Conservation (phyloP, 1,140 invertebrate species). For the Drosophila asahinai region DNA sequence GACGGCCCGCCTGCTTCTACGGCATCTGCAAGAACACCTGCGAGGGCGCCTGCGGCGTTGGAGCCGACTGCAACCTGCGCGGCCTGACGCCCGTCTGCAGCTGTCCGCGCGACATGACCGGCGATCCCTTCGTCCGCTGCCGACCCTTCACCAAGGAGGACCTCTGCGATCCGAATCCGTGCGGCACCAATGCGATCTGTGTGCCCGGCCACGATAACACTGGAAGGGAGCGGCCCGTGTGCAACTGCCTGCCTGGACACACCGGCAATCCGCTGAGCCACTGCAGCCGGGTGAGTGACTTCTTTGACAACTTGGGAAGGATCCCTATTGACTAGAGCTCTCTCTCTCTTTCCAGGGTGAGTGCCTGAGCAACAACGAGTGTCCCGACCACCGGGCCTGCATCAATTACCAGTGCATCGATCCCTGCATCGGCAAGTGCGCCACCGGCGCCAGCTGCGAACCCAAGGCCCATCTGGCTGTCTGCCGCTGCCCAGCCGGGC, state of each 20-base stretch:
- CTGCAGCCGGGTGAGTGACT: slow-evolving; percentile 87
- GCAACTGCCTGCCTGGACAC: slow-evolving; percentile 91
- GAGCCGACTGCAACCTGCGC: slow-evolving; percentile 89
- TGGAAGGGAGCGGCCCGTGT: slow-evolving; percentile 90
- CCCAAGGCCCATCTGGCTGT: slow-evolving; percentile 90
- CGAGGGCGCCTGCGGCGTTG: slow-evolving; percentile 91
- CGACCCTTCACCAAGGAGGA: slow-evolving; percentile 92
- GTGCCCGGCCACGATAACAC: slow-evolving; percentile 92
- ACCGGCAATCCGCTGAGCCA: slow-evolving; percentile 91
- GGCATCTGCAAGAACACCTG: slow-evolving; percentile 93
- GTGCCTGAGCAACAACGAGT: slow-evolving; percentile 90
- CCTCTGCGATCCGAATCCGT: slow-evolving; percentile 93
- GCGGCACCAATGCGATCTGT: slow-evolving; percentile 93
- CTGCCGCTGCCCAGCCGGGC: slow-evolving; percentile 93
- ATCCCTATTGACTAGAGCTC: not conserved
- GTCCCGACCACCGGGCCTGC: slow-evolving; percentile 89
- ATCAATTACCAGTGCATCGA: slow-evolving; percentile 91
- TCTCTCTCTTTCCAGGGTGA: slow-evolving; percentile 87
- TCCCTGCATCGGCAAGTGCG: slow-evolving; percentile 92
- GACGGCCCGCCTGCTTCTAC: slow-evolving; percentile 92
- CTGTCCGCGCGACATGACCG: slow-evolving; percentile 94
- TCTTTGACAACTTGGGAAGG: not conserved
- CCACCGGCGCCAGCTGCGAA: slow-evolving; percentile 86
- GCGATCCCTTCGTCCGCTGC: slow-evolving; percentile 93
- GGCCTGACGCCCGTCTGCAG: slow-evolving; percentile 93